These are phyloP conservation scores for Poeciliopsis retropinna DNA, from an alignment of 2,113 vertebrate species.

Conservation along the genomic window DNA sequence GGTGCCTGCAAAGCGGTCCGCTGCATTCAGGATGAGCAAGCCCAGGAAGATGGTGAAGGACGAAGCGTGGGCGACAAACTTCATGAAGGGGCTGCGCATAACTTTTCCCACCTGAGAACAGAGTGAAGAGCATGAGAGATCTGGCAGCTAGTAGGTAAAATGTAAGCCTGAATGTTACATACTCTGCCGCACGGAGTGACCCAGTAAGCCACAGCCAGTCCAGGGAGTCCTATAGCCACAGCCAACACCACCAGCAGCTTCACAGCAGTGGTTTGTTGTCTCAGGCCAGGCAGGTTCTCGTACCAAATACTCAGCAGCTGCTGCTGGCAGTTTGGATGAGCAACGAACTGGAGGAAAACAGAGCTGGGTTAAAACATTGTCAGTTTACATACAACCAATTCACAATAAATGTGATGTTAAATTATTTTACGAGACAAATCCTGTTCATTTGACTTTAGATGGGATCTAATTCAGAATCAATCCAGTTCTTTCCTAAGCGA, in stretches of 20 bases:
- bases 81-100: constrained; percentile 97
- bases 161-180: neutral
- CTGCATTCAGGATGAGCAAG: constrained; percentile 94
- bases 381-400: neutral
- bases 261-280: constrained; percentile 93
- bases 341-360: constrained; percentile 87
- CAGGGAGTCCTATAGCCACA: constrained; percentile 89
- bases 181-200: constrained; percentile 97
- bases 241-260: constrained; percentile 94
- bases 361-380: neutral
- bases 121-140: constrained; percentile 13
- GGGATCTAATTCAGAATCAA: too few species aligned
- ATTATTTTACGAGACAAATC: neutral
- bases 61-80: constrained; percentile 97
- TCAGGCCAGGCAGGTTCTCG: constrained; percentile 91
- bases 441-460: neutral
- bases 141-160: neutral
- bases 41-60: constrained; percentile 98
- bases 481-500: too few species aligned
- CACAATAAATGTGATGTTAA: neutral
- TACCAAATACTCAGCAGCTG: constrained; percentile 99
- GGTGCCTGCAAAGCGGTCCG: constrained; percentile 94
- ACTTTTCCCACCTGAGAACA: constrained; percentile 89
- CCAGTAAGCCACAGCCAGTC: constrained; percentile 92
- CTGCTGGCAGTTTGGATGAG: constrained; percentile 98